A percentile compares a stretch with the other conserved stretches of the same genome.
These are phyloP conservation scores for Eulemur rubriventer DNA, from an alignment of 2,797 vertebrate species.

Conservation along the genomic window DNA sequence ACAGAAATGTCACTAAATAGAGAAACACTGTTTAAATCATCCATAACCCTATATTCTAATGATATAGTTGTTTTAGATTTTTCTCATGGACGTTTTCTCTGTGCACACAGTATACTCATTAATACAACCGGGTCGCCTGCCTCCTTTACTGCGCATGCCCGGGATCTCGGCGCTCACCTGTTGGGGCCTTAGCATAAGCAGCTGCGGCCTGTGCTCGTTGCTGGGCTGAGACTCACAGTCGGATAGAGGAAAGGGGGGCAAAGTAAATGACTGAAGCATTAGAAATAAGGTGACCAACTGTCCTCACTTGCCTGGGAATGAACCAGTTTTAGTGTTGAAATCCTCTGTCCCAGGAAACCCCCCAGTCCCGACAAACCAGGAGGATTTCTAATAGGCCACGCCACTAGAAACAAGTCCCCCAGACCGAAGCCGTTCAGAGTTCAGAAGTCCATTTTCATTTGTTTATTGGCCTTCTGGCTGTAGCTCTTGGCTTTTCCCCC, in stretches of 20 bases:
- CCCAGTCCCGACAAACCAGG: neutral
- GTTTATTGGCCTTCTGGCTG: neutral
- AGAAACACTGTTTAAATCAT: neutral
- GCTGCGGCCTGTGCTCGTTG: neutral
- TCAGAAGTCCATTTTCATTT: neutral
- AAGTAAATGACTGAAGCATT: neutral
- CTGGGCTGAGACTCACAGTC: neutral
- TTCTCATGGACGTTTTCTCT: neutral
- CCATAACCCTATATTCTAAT: neutral
- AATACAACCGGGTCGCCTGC: neutral
- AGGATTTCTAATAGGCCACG: neutral
- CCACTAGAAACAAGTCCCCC: neutral
- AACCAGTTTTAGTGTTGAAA: neutral
- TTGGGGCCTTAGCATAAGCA: neutral
- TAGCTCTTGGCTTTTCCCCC: neutral
- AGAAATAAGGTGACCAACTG: neutral
- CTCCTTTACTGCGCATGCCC: neutral
- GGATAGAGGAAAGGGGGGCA: neutral
- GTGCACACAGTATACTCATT: neutral
- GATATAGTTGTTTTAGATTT: neutral
- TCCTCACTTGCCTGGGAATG: neutral
- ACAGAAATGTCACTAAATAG: neutral
- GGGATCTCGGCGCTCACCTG: neutral
- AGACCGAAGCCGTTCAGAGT: neutral
- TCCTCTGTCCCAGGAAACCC: neutral